A percentile compares a stretch with the other conserved stretches of the same genome.
Conservation (phyloP, 2,888 invertebrate species). For the Dynastes tityus region DNA sequence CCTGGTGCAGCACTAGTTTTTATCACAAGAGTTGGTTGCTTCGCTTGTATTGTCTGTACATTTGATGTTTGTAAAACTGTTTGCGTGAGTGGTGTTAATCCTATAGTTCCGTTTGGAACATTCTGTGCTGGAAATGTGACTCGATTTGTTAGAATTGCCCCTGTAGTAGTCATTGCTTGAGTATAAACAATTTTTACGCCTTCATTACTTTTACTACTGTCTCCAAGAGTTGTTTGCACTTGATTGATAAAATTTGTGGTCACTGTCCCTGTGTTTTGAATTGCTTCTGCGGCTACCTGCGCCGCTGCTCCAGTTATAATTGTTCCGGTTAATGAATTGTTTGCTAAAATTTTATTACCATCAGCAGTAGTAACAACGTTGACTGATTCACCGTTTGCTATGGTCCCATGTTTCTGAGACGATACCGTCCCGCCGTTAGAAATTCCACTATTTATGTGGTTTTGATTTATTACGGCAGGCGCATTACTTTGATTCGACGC, state of each 20-base stretch:
- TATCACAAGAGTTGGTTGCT: conserved; percentile 69
- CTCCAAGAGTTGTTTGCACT: conserved; percentile 60
- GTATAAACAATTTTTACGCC: conserved; percentile 74
- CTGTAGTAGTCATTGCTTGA: conserved; percentile 70
- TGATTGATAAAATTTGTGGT: conserved; percentile 62
- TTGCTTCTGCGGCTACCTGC: conserved; percentile 63
- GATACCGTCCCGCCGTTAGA: conserved; percentile 79
- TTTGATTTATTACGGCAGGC: conserved; percentile 73
- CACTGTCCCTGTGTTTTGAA: conserved; percentile 61
- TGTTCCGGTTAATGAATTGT: conserved; percentile 61
- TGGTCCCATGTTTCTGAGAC: conserved; percentile 75
- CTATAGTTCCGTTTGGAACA: conserved; percentile 81
- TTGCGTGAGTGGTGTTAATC: conserved; percentile 71
- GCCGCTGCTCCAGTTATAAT: conserved; percentile 63
- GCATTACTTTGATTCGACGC: conserved; percentile 72
- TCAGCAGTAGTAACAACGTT: conserved; percentile 66
- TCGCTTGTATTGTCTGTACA: conserved; percentile 66
- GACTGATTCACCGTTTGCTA: conserved; percentile 75
- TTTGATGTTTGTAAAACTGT: conserved; percentile 73
- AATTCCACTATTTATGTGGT: conserved; percentile 78
- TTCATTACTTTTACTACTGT: conserved; percentile 71
- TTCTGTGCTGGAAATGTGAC: conserved; percentile 78
- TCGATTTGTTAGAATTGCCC: conserved; percentile 74
- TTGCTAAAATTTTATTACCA: conserved; percentile 65
- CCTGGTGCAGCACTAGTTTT: conserved; percentile 68